A percentile compares a stretch with the other conserved stretches of the same genome.
These are phyloP conservation scores for Cherax quadricarinatus DNA, from an alignment of 1,140 invertebrate genomes.

Conservation along the genomic window DNA sequence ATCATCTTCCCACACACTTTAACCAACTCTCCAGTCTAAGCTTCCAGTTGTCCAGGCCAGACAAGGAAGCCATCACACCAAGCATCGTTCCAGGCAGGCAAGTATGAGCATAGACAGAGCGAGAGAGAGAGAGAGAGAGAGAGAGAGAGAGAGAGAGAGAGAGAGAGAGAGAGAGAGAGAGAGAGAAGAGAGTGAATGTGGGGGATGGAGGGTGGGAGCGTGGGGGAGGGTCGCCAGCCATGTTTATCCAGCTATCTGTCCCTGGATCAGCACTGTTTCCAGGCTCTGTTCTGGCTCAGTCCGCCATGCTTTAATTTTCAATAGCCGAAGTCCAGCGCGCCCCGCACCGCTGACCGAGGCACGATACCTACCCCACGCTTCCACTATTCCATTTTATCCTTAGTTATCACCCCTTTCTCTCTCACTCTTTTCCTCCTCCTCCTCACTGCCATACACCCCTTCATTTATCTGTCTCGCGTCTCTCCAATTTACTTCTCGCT, in stretches of 20 bases:
- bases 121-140: no score
- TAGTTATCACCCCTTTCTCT: neutral
- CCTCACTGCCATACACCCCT: no score
- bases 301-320: conserved; percentile 32
- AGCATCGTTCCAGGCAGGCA: no score
- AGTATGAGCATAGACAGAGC: neutral
- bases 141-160: no score
- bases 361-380: neutral
- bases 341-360: neutral
- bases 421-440: no score
- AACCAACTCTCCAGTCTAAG: no score
- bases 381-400: neutral
- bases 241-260: conserved; percentile 23
- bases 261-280: conserved; percentile 41
- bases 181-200: no score
- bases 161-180: no score
- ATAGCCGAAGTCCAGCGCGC: neutral
- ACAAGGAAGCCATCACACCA: no score
- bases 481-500: neutral
- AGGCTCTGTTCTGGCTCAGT: conserved; percentile 36
- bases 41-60: no score
- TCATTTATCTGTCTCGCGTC: neutral
- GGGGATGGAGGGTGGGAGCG: no score
- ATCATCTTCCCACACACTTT: no score
- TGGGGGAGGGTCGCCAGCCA: neutral